phyloP scores from a whole-genome alignment of 2,888 invertebrate genomes.

The Philopedon plagiatum region DNA sequence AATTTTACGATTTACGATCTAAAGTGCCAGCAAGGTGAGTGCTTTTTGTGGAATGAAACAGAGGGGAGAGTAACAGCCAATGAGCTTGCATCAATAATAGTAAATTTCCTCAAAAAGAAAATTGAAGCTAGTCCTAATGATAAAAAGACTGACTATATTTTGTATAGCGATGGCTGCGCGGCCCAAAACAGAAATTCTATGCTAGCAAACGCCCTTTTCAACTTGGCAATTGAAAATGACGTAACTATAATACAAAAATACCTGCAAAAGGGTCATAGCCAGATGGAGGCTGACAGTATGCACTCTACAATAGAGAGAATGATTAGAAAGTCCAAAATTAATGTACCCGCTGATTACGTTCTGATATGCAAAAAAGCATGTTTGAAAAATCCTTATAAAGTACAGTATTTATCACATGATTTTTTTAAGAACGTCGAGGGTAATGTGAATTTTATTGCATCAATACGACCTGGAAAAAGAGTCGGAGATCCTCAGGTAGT shows the following conservation, averaged over 20 bases:
- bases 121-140: conserved; percentile 12
- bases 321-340: conserved; percentile 36
- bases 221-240: conserved; percentile 33
- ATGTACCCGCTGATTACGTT: conserved; percentile 36
- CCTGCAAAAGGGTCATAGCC: conserved; percentile 33
- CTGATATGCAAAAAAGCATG: conserved; percentile 30
- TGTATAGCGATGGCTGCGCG: conserved; percentile 14
- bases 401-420: conserved; percentile 37
- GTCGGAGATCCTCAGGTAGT: conserved; percentile 42
- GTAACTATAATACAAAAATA: conserved; percentile 36
- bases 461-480: conserved; percentile 43
- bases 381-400: conserved; percentile 34
- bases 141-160: conserved; percentile 28
- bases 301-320: conserved; percentile 32
- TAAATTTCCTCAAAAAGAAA: neutral
- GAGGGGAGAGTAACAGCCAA: conserved; percentile 38
- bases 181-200: too few relatives aligned
- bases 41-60: conserved; percentile 42
- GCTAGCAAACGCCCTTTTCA: conserved; percentile 22
- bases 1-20: conserved; percentile 34
- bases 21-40: conserved; percentile 30
- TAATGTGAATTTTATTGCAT: conserved; percentile 35
- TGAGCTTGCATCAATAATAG: conserved; percentile 33
- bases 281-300: conserved; percentile 38
- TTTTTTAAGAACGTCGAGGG: conserved; percentile 42